Evolutionary conservation across 2,888 invertebrate species (phyloP).

Genomic region (Scrobipalpa costella): DNA sequence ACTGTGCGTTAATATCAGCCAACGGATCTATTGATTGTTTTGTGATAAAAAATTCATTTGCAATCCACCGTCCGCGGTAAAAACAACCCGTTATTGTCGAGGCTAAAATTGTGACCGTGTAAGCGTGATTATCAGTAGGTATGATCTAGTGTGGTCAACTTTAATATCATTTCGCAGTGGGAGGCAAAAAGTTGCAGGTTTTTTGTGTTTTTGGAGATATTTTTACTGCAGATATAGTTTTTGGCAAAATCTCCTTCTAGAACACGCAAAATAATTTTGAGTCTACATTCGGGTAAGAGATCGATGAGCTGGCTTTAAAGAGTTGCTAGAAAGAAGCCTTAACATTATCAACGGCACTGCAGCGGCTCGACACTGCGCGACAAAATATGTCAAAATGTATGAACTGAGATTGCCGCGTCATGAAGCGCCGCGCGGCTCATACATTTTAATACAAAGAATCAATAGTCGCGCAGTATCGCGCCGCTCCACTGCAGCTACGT

Average conservation of each 20-base stretch:
- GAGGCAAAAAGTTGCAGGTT: conserved; percentile 1
- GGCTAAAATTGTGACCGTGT: conserved; percentile 44
- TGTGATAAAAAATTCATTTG: conserved; percentile 42
- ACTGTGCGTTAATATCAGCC: conserved; percentile 30
- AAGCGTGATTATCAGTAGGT: conserved; percentile 36
- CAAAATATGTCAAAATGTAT: no score
- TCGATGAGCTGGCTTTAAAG: no score
- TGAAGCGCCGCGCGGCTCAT: no score
- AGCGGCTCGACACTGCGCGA: no score
- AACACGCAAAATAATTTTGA: no score
- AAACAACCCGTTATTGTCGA: conserved; percentile 40
- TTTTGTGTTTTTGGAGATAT: conserved; percentile 14
- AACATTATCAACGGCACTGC: no score
- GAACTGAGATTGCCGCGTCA: no score
- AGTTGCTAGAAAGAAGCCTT: not conserved
- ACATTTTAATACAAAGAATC: no score
- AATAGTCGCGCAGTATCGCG: no score
- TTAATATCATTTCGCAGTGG: conserved; percentile 27
- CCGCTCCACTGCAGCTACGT: no score
- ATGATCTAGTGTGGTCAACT: conserved; percentile 35
- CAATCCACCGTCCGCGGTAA: conserved; percentile 37
- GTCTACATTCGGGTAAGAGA: no score
- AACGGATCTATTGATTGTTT: conserved; percentile 35
- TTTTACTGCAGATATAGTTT: not conserved
- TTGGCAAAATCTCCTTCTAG: not conserved